These are phyloP conservation scores for Hyles lineata DNA, from an alignment of 2,888 invertebrate species.

Conservation along the genomic window DNA sequence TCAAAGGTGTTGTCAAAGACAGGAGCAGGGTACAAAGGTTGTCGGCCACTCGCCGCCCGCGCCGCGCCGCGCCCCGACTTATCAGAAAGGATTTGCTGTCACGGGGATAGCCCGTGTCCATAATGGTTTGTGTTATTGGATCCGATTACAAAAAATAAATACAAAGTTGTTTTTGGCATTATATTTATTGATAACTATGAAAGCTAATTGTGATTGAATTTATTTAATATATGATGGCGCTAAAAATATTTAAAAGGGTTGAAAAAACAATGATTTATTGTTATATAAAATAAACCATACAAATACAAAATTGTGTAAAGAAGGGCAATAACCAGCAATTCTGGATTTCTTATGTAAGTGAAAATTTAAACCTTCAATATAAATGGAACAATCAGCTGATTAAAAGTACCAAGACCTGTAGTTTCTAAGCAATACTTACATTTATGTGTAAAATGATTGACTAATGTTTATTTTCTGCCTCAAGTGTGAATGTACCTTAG, in stretches of 20 bases:
- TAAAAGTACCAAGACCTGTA: neutral
- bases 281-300: too few species aligned
- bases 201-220: too few species aligned
- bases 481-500: constrained; percentile 54
- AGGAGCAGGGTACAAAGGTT: constrained; percentile 72
- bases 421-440: neutral
- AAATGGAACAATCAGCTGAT: too few species aligned
- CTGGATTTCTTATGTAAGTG: too few species aligned
- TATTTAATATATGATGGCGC: too few species aligned
- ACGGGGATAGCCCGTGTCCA: constrained; percentile 35
- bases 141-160: neutral
- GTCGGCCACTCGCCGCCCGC: constrained; percentile 48
- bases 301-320: too few species aligned
- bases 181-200: too few species aligned
- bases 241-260: too few species aligned
- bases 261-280: too few species aligned
- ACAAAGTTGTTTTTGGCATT: too few species aligned
- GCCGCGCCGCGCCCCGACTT: constrained; percentile 53
- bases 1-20: constrained; percentile 76
- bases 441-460: neutral
- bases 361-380: too few species aligned
- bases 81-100: constrained; percentile 72
- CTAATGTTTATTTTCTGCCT: constrained; percentile 8
- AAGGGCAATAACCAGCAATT: too few species aligned
- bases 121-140: neutral